Conservation (phyloP, 37 sponge, comb jelly and placozoan genomes). For the Petrosia ficiformis region DNA sequence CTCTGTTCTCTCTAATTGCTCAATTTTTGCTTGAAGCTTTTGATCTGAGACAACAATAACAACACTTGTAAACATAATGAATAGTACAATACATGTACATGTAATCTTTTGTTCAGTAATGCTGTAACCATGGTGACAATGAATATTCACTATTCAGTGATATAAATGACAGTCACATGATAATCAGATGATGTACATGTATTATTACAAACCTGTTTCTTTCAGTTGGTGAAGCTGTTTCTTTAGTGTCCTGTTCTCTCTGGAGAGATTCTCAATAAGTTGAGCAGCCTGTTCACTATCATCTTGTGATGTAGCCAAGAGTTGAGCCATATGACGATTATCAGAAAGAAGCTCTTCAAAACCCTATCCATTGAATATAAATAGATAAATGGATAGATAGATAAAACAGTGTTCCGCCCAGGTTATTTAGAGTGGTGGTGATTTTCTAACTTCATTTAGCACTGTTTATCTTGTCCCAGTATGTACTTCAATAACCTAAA, state of each 20-base stretch:
- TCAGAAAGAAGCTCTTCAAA: conserved; percentile 31
- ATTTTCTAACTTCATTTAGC: too few relatives aligned
- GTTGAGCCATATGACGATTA: conserved; percentile 57
- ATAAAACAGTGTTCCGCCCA: not conserved
- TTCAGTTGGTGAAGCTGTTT: conserved; percentile 44
- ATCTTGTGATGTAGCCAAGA: conserved; percentile 56
- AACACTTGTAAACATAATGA: too few relatives aligned
- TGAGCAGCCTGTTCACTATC: conserved; percentile 45
- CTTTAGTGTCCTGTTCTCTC: conserved; percentile 51
- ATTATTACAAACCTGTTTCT: conserved; percentile 23
- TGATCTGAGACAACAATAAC: conserved; percentile 2
- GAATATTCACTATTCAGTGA: too few relatives aligned
- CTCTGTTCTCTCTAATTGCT: conserved; percentile 36
- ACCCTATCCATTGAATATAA: not conserved
- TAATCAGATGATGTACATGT: too few relatives aligned
- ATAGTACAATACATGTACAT: too few relatives aligned
- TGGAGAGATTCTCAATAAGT: conserved; percentile 47
- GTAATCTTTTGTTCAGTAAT: too few relatives aligned
- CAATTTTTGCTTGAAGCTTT: conserved; percentile 16
- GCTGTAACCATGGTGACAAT: too few relatives aligned
- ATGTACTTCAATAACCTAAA: too few relatives aligned
- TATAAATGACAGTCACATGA: too few relatives aligned
- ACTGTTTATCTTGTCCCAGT: too few relatives aligned
- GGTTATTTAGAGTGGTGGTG: too few relatives aligned
- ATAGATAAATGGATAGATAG: not conserved